phyloP scores from a whole-genome alignment of 2,888 invertebrate species.

The Chouioia cunea region DNA sequence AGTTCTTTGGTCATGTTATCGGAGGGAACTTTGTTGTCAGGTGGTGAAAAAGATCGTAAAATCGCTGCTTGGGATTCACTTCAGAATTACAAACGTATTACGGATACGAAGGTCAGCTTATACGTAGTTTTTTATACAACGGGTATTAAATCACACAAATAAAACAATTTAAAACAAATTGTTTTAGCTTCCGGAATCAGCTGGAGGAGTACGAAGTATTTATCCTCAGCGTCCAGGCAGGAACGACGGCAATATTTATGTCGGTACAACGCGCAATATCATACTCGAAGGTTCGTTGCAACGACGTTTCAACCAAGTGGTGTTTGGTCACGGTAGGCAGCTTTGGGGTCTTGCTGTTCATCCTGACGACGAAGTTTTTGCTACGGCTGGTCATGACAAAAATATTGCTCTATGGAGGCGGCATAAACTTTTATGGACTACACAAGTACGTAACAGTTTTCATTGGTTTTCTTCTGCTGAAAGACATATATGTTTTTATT shows the following conservation, averaged over 20 bases:
- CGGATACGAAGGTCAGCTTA: constrained; percentile 82
- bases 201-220: constrained; percentile 90
- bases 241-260: constrained; percentile 91
- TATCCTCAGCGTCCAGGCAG: constrained; percentile 89
- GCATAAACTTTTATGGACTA: constrained; percentile 88
- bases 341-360: constrained; percentile 90
- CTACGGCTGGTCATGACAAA: constrained; percentile 92
- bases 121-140: too few species aligned
- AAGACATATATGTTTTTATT: background rate
- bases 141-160: too few species aligned
- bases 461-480: background rate
- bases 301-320: constrained; percentile 86
- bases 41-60: constrained; percentile 90
- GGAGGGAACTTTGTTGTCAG: constrained; percentile 90
- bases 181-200: constrained; percentile 82
- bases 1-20: constrained; percentile 89
- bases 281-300: constrained; percentile 92
- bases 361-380: constrained; percentile 91
- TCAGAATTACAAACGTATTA: constrained; percentile 90
- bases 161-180: too few species aligned
- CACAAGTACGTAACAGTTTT: constrained; percentile 74
- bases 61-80: constrained; percentile 93
- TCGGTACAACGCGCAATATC: constrained; percentile 90
- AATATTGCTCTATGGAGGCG: constrained; percentile 92
- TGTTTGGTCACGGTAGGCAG: constrained; percentile 90